Conservation (phyloP, 2,888 invertebrate species). For the Amiota minor region DNA sequence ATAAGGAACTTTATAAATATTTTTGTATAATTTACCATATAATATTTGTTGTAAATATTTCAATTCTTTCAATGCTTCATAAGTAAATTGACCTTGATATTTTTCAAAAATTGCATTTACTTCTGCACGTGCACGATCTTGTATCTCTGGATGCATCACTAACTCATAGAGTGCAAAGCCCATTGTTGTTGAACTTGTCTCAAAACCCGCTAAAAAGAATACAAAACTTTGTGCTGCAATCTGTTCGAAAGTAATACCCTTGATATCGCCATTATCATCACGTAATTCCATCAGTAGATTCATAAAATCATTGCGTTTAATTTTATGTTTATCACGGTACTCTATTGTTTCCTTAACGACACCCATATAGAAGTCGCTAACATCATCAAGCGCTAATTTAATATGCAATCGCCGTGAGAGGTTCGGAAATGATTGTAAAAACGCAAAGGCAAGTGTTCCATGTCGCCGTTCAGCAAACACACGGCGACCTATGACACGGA, state of each 20-base stretch:
- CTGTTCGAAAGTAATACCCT: constrained; percentile 73
- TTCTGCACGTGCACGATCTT: constrained; percentile 55
- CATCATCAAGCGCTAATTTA: constrained; percentile 53
- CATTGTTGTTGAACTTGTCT: constrained; percentile 75
- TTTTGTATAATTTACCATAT: constrained; percentile 51
- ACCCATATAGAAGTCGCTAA: constrained; percentile 61
- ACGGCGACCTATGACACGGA: constrained; percentile 64
- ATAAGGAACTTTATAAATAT: background rate
- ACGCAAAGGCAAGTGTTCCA: constrained; percentile 45
- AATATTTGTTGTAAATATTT: constrained; percentile 61
- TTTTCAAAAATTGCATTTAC: constrained; percentile 53
- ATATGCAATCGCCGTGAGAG: constrained; percentile 55
- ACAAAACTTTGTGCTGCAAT: constrained; percentile 76
- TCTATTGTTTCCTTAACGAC: constrained; percentile 71
- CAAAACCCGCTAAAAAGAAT: constrained; percentile 76
- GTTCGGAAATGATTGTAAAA: constrained; percentile 55
- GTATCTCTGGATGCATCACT: constrained; percentile 62
- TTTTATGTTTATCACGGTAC: constrained; percentile 67
- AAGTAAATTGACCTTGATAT: constrained; percentile 56
- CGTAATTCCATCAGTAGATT: constrained; percentile 75
- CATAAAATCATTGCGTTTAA: constrained; percentile 75
- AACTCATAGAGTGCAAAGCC: constrained; percentile 70
- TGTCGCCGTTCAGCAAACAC: constrained; percentile 54
- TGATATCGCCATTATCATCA: constrained; percentile 37
- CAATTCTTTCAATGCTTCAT: constrained; percentile 59